Conservation (phyloP, 2,888 invertebrate species). For the Periphyllus acericola region DNA sequence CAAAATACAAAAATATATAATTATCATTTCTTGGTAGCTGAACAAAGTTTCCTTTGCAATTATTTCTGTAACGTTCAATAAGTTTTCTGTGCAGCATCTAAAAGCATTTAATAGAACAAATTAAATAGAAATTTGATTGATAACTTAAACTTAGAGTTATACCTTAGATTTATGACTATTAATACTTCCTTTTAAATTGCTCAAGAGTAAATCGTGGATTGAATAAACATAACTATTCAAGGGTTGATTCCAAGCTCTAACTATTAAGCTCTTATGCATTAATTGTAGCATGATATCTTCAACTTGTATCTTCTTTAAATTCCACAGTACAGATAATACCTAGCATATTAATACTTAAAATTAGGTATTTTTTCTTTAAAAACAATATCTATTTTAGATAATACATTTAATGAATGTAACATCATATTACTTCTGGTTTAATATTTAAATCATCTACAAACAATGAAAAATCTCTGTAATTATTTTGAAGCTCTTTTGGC, state of each 20-base stretch:
- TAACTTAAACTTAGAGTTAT: constrained; percentile 40
- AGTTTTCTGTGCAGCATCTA: constrained; percentile 72
- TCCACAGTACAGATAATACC: constrained; percentile 71
- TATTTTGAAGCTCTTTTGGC: constrained; percentile 68
- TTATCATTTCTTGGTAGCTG: constrained; percentile 75
- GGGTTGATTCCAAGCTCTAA: constrained; percentile 73
- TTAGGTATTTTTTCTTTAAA: background rate
- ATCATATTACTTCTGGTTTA: constrained; percentile 67
- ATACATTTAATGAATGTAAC: background rate
- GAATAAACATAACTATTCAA: constrained; percentile 76
- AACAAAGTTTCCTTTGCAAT: constrained; percentile 70
- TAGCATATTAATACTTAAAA: constrained; percentile 64
- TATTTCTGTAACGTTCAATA: constrained; percentile 72
- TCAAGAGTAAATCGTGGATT: constrained; percentile 76
- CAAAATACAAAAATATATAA: constrained; percentile 78
- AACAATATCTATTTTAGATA: background rate
- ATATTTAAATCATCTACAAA: constrained; percentile 78
- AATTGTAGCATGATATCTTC: constrained; percentile 75
- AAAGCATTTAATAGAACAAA: constrained; percentile 64
- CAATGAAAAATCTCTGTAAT: constrained; percentile 75
- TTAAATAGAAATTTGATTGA: background rate
- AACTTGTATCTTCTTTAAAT: constrained; percentile 69
- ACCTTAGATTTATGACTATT: constrained; percentile 67
- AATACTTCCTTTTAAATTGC: constrained; percentile 71
- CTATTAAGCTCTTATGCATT: constrained; percentile 75